Conservation (phyloP, 2,888 invertebrate species). For the Drosophila rellima region DNA sequence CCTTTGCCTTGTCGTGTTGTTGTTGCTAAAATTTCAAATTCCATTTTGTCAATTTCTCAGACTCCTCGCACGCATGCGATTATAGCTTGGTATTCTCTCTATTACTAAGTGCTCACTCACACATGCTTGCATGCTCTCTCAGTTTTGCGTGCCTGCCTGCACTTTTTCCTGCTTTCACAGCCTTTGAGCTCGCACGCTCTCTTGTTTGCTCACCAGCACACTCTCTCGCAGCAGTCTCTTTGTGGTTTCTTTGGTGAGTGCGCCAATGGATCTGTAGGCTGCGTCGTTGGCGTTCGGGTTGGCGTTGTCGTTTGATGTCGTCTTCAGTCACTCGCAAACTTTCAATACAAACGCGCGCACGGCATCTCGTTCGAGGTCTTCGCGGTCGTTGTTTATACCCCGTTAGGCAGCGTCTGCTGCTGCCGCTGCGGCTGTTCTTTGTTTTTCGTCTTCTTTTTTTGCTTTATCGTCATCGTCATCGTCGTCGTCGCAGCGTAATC, state of each 20-base stretch:
- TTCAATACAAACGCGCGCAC: constrained; percentile 69
- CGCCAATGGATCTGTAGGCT: constrained; percentile 27
- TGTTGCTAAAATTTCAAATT: constrained; percentile 7
- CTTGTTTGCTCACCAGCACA: background rate
- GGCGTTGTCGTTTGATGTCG: constrained; percentile 26
- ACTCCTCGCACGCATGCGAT: constrained; percentile 49
- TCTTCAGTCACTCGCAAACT: constrained; percentile 65
- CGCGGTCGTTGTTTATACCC: constrained; percentile 25
- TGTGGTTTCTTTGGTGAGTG: constrained; percentile 20
- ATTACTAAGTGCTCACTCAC: background rate
- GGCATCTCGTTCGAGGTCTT: constrained; percentile 31
- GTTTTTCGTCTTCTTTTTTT: background rate
- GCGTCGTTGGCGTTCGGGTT: constrained; percentile 35
- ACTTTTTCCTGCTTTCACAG: constrained; percentile 22
- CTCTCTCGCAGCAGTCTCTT: constrained; percentile 6
- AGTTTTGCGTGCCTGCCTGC: constrained; percentile 1
- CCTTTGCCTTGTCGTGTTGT: constrained; percentile 6
- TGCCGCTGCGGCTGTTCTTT: constrained; percentile 18
- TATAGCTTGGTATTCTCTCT: constrained; percentile 23
- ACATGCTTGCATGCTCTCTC: constrained; percentile 14
- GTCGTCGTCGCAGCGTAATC: constrained; percentile 25
- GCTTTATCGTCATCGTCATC: background rate
- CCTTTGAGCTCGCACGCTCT: constrained; percentile 4
- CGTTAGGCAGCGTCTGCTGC: constrained; percentile 19
- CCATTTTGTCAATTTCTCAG: constrained; percentile 4